Evolutionary conservation across 2,888 invertebrate genomes (phyloP), one percentile per base, ranked within the genome.

Genomic region (Apamea sordens): DNA sequence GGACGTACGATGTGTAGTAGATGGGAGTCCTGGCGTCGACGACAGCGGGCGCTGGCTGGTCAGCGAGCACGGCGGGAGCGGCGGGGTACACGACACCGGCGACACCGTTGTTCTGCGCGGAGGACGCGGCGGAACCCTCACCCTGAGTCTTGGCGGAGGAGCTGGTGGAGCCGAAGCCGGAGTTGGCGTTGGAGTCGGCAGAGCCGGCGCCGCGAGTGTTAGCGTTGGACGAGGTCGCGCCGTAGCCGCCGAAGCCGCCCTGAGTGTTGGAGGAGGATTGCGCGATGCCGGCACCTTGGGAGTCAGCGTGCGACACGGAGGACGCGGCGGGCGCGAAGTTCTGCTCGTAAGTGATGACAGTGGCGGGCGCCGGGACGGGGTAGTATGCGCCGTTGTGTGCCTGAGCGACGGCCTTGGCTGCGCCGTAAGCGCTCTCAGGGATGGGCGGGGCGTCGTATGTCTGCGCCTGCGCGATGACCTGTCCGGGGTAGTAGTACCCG

Each of bases 301-400:
- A 92, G 59, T 83, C 90, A 1, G 92, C 95, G 53, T 92, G 92
- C 7, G 96, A 92, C 47, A 90, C 81, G 0, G 95, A 92, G 0
- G 93, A 90, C 2, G 84, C 81, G 32, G 90, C 91, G 15, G 75
- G 84, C 18, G 80, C 93, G 72, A 94, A 94, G 90, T 94, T 94
- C 84, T 96, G 95, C 80, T 95, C 91, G 89, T 96, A 96, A 11
- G 96, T 92, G 82, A 95, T 90, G 73, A 96, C 90, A 21, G 93
- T 92, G 0, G 94, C 95, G 1, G 96, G 95, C 18, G 92, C 93
- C 0, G 95, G 95, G 28, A 95, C 87, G 2, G 93, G 88, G 88
- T 94, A 95, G 91, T 94, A 96, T 18, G 87, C 89, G 2, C 92
- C 91, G 88, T 84, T 79, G 1, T 89, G 80, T 5, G 86, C 83